These are phyloP conservation scores for Nymphalis polychloros DNA, from an alignment of 2,888 invertebrate genomes.

Conservation along the genomic window DNA sequence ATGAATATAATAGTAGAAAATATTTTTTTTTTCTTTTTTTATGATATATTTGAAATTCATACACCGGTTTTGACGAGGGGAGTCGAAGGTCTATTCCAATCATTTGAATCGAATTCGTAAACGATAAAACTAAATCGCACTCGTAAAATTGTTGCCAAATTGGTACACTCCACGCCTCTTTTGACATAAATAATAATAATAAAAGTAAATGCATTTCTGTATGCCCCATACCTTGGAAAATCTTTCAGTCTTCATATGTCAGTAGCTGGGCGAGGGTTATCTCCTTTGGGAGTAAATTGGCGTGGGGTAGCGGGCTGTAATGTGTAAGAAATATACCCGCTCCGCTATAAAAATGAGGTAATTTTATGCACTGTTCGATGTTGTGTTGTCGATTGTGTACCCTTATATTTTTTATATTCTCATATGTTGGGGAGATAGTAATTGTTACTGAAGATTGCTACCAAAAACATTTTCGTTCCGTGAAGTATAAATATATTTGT, in stretches of 20 bases:
- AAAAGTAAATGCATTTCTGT: slow-evolving; percentile 65
- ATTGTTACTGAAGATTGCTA: slow-evolving; percentile 11
- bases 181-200: slow-evolving; percentile 71
- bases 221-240: slow-evolving; percentile 58
- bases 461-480: neutral
- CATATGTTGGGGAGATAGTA: slow-evolving; percentile 33
- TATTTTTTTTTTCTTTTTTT: too few species aligned
- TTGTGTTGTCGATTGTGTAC: slow-evolving; percentile 49
- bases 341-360: slow-evolving; percentile 71
- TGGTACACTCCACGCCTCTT: slow-evolving; percentile 62
- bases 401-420: slow-evolving; percentile 36
- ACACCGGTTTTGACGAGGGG: slow-evolving; percentile 36
- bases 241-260: slow-evolving; percentile 57
- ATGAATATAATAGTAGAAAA: too few species aligned
- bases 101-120: slow-evolving; percentile 69
- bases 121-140: slow-evolving; percentile 69
- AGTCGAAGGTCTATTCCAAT: slow-evolving; percentile 60
- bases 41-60: slow-evolving; percentile 7
- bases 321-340: slow-evolving; percentile 63
- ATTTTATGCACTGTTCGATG: slow-evolving; percentile 74
- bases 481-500: neutral
- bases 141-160: slow-evolving; percentile 70
- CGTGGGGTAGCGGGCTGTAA: slow-evolving; percentile 50
- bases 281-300: slow-evolving; percentile 57
- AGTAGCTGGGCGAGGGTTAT: slow-evolving; percentile 52